Percentiles rank a stretch among this genome's conserved stretches.
Evolutionary conservation across 2,113 vertebrate species (phyloP).

Genomic region (Pseudopodoces humilis): DNA sequence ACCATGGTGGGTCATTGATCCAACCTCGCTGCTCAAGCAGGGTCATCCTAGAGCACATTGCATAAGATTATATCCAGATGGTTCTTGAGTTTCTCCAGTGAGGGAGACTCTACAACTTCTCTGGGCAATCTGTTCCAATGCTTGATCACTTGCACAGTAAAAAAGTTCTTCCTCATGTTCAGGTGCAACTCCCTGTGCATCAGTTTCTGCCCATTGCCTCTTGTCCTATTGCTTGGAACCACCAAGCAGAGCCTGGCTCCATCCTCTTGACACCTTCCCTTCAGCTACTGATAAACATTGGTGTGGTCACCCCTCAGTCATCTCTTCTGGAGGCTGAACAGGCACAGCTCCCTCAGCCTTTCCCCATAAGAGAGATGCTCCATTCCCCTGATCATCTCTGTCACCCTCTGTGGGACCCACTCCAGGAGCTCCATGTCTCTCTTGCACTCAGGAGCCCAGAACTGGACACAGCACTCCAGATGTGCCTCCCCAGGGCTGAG

Average conservation of each 20-base stretch:
- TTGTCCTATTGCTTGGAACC: neutral
- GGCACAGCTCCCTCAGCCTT: neutral
- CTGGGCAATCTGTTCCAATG: accelerated
- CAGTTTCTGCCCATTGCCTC: neutral
- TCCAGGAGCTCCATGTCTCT: neutral
- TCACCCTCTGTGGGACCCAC: no score
- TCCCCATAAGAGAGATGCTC: neutral
- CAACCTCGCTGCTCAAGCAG: neutral
- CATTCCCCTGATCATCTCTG: no score
- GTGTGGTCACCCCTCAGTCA: neutral
- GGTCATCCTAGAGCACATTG: neutral
- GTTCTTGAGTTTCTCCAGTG: neutral
- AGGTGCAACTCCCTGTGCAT: neutral
- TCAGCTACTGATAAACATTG: neutral
- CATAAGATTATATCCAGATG: neutral
- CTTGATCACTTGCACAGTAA: accelerated
- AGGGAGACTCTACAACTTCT: neutral
- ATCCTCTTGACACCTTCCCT: accelerated
- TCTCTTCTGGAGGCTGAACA: neutral
- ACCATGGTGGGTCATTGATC: neutral
- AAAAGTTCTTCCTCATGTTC: neutral
- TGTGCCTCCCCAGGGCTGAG: neutral
- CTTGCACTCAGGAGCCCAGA: neutral
- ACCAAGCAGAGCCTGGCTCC: neutral
- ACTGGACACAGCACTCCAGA: neutral